Percentiles rank a stretch among this genome's conserved stretches.
These are phyloP conservation scores for Lycocerus yunnanus DNA, from an alignment of 2,888 invertebrate species.

Conservation along the genomic window DNA sequence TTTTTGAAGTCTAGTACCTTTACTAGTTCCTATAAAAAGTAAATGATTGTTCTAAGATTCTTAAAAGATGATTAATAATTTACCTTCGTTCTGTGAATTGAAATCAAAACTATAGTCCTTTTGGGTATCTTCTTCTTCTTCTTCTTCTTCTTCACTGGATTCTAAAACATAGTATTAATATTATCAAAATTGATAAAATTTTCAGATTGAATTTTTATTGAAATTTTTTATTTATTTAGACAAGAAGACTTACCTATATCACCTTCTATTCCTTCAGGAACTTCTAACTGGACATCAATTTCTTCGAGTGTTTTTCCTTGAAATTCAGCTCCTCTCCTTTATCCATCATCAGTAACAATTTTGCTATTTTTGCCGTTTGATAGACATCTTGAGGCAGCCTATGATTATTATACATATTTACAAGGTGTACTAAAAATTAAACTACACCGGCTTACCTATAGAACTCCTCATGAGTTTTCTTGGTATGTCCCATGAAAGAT, in stretches of 20 bases:
- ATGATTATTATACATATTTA: slow-evolving; percentile 1
- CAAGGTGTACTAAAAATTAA: neutral
- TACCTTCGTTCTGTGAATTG: too few relatives aligned
- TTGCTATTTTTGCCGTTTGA: slow-evolving; percentile 20
- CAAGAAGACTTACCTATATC: neutral
- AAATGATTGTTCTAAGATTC: too few relatives aligned
- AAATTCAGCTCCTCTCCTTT: slow-evolving; percentile 17
- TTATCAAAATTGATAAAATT: too few relatives aligned
- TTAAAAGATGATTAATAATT: too few relatives aligned
- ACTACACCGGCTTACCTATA: slow-evolving; percentile 8
- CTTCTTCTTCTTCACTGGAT: too few relatives aligned
- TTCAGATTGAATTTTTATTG: too few relatives aligned
- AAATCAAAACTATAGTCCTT: too few relatives aligned
- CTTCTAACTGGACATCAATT: slow-evolving; percentile 16
- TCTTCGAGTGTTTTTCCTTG: slow-evolving; percentile 19
- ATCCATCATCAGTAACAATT: slow-evolving; percentile 23
- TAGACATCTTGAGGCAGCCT: slow-evolving; percentile 17
- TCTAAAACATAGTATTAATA: too few relatives aligned
- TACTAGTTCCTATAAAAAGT: too few relatives aligned
- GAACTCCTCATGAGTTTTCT: slow-evolving; percentile 33
- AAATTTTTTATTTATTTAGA: too few relatives aligned
- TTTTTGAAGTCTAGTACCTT: too few relatives aligned
- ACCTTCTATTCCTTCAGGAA: neutral
- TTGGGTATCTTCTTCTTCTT: too few relatives aligned
- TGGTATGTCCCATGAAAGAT: slow-evolving; percentile 33